Evolutionary conservation across 2,113 vertebrate species (phyloP), one percentile per base, ranked within the genome.

Genomic region (Tauraco erythrolophus): DNA sequence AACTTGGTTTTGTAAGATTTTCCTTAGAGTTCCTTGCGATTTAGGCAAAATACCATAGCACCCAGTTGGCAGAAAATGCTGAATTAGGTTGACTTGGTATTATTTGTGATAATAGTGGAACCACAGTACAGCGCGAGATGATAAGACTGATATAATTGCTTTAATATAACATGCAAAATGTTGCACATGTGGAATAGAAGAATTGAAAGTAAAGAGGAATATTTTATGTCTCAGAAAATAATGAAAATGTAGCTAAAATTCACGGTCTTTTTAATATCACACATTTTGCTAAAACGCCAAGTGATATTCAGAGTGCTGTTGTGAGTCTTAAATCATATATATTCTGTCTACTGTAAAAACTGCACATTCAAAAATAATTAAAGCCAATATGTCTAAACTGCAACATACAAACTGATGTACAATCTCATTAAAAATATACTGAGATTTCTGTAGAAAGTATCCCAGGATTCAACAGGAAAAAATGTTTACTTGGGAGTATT

Each of bases 311-410:
- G 74, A 87, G 87, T 65, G 70, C 81, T 85, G 66, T 70, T 77
- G 75, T 88, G 71, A 95, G 84, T 74, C 84, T 91, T 97, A 97
- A 95, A 96, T 90, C 95, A 94, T 58, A 85, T 89, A 89, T 85
- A 97, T 94, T 77, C 89, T 93, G 81, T 88, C 89, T 94, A 89
- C 76, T 94, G 91, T 84, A 97, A 96, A 95, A 97, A 95, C 75
- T 64, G 80, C 84, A 96, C 89, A 97, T 96, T 96, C 92, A 95
- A 95, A 97, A 95, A 97, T 95, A 97, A 96, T 96, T 96, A 97
- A 96, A 96, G 84, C 54, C 75, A 87, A 16, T 95, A 95, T 79
- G 93, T 88, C 89, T 97, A 96, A 96, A 95, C 89, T 88, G 54
- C 65, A 97, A 79, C 76, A 91, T 19, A 95, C 87, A 96, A 97